A percentile compares a stretch with the other conserved stretches of the same genome.
These are phyloP conservation scores for Petrocephalus sullivani DNA, from an alignment of 2,797 vertebrate species.

Conservation along the genomic window DNA sequence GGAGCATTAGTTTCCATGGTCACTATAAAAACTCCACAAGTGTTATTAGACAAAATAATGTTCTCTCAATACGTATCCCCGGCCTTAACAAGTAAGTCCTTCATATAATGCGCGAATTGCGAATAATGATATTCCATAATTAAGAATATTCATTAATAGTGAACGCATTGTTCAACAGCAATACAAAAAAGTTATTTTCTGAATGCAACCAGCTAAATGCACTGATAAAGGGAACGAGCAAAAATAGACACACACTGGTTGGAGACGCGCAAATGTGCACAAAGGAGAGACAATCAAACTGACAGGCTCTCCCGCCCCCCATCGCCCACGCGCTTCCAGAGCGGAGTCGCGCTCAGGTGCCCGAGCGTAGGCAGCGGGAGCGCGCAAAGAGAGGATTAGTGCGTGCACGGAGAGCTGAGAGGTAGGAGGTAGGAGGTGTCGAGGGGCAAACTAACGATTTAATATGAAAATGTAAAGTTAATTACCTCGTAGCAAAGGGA, in stretches of 20 bases:
- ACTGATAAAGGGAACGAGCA: constrained; percentile 8
- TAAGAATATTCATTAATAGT: neutral
- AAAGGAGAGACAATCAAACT: constrained; percentile 36
- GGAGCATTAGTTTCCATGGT: constrained; percentile 2
- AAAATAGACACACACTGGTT: constrained; percentile 37
- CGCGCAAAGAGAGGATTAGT: constrained; percentile 49
- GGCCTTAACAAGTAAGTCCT: neutral
- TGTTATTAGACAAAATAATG: neutral
- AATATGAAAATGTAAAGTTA: constrained; percentile 24
- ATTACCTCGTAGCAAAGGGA: neutral
- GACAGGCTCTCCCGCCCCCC: constrained; percentile 27
- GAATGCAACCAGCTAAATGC: neutral
- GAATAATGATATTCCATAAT: neutral
- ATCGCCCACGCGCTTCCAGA: constrained; percentile 45
- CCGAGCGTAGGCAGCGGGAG: constrained; percentile 35
- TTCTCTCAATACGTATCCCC: neutral
- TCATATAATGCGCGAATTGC: neutral
- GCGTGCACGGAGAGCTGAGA: constrained; percentile 26
- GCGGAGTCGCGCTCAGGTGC: constrained; percentile 40
- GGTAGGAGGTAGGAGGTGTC: constrained; percentile 44
- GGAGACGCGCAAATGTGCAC: neutral
- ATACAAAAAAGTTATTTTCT: neutral
- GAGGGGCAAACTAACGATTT: constrained; percentile 49
- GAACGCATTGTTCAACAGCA: neutral
- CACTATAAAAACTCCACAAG: neutral